Evolutionary conservation across 2,888 invertebrate genomes (phyloP).

Genomic region (Acanthosepion lycidas): DNA sequence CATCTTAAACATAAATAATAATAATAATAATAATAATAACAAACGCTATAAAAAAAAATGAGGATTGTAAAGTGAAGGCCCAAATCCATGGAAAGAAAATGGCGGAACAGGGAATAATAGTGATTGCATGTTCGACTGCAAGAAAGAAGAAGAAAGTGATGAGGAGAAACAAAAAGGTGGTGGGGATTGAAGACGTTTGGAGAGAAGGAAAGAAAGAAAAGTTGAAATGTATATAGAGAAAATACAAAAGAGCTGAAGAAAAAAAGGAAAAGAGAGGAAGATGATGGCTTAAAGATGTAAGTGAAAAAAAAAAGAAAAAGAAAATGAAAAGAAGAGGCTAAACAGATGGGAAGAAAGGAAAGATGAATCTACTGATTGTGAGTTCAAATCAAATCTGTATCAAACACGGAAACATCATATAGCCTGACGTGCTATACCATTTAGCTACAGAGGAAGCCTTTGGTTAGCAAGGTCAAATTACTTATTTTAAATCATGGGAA

Average conservation of each 20-base stretch:
- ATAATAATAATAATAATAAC: too few relatives aligned
- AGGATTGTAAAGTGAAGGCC: background rate
- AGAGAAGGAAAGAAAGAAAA: background rate
- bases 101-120: too few relatives aligned
- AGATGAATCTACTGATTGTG: too few relatives aligned
- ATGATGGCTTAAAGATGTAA: background rate
- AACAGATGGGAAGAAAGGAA: background rate
- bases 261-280: background rate
- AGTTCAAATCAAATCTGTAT: too few relatives aligned
- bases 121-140: background rate
- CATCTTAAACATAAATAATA: background rate
- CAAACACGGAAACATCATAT: too few relatives aligned
- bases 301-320: background rate
- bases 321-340: background rate
- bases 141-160: conserved; percentile 41
- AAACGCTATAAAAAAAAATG: background rate
- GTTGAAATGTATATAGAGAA: background rate
- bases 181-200: background rate
- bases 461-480: too few relatives aligned
- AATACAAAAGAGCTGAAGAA: background rate
- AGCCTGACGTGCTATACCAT: too few relatives aligned
- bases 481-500: too few relatives aligned
- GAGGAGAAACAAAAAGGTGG: background rate
- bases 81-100: too few relatives aligned
- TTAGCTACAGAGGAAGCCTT: too few relatives aligned